Base-by-base conservation (phyloP, 2,113 vertebrate species). In the Pantherophis guttatus region DNA sequence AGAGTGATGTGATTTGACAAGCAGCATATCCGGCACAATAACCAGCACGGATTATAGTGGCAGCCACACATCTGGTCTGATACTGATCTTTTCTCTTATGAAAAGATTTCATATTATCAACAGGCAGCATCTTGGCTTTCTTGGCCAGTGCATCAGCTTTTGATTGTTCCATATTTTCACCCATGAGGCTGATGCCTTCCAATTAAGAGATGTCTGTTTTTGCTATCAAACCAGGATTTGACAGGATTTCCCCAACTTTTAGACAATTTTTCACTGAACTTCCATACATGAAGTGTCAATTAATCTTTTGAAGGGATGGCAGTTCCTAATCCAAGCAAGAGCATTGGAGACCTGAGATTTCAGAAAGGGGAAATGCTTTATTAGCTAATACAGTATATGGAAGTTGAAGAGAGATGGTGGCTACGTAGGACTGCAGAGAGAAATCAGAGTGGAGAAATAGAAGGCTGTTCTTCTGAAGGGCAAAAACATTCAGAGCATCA, bases 131-230 rank as follows among this genome's bases (percentile, higher is more conserved):
- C 59, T 29, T 3, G 85, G 8, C 94, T 93, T 81, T 90, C 53
- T 89, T 2, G 0, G 59, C 91, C 87, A 13, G 52, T 70, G 54
- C 95, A 91, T 53, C 54, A 29, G 52, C 92, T 93, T 70, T 93
- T 53, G 88, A 0, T 6, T 21, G 5, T 57, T 62, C 92, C 88
- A 6, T 93, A 0, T 54, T 94, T 94, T 33, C 53, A 81, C 57
- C 11, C 33, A 8, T 17, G 88, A 95, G 52, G 92, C 87, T 91
- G 50, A 33, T 54, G 93, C 93, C 92, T 94, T 65, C 65, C 91
- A 95, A 91, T 95, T 96, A 96, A 95, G 91, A 93, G 95, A 87
- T 58, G 92, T 92, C 93, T 95, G 17, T 44, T 87, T 92, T 93
- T 8, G 8, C 29, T 9, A 29, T 87, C 48, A 90, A 23, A 81